A percentile compares a stretch with the other conserved stretches of the same genome.
phyloP scores from a whole-genome alignment of 2,888 invertebrate genomes.

The Lottia gigantea region DNA sequence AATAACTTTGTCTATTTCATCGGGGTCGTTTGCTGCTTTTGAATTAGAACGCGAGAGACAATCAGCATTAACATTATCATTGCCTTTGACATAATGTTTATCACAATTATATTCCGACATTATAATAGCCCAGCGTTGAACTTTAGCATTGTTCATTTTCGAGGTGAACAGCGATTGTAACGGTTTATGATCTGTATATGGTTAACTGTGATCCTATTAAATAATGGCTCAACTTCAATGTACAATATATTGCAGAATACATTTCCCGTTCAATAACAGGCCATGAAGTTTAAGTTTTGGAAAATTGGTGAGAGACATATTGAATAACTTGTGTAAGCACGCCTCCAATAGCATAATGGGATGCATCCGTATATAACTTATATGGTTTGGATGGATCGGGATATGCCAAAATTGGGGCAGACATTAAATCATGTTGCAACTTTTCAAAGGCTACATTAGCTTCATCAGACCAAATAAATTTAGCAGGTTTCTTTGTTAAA shows the following conservation, averaged over 20 bases:
- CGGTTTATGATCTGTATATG: conserved; percentile 17
- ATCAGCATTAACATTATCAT: background rate
- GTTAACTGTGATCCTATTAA: background rate
- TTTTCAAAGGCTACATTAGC: conserved; percentile 10
- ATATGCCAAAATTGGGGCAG: no score
- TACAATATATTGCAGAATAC: background rate
- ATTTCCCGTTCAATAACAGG: conserved; percentile 11
- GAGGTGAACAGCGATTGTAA: conserved; percentile 9
- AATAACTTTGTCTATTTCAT: conserved; percentile 12
- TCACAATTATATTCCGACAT: conserved; percentile 7
- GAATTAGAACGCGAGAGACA: background rate
- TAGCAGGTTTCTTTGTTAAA: conserved; percentile 6
- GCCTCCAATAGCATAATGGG: conserved; percentile 11
- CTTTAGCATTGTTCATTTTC: conserved; percentile 12
- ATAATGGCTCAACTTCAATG: no score
- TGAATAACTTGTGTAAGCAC: no score
- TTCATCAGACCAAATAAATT: conserved; percentile 9
- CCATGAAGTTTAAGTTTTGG: background rate
- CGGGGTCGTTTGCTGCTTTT: background rate
- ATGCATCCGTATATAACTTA: conserved; percentile 16
- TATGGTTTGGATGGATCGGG: conserved; percentile 9
- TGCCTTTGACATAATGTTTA: background rate
- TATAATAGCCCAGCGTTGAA: conserved; percentile 3
- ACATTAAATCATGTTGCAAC: background rate
- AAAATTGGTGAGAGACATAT: conserved; percentile 14